Evolutionary conservation across 2,888 invertebrate genomes (phyloP).

Genomic region (Urechis unicinctus): DNA sequence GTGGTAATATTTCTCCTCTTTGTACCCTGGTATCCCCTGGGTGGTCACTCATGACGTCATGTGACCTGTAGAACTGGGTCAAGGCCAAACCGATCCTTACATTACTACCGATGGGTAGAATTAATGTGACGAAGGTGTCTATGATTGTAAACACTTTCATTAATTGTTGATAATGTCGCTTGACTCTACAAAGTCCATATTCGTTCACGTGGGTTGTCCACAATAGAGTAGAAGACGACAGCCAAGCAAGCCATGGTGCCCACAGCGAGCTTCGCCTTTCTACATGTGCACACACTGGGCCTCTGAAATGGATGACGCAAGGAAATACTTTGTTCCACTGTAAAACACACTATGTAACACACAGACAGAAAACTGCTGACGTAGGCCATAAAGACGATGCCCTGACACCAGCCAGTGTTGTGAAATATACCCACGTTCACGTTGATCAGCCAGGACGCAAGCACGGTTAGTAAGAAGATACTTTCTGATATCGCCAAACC

Average conservation of each 20-base stretch:
- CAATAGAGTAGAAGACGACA: not conserved
- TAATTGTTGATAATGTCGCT: constrained; percentile 1
- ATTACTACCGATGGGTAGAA: constrained; percentile 14
- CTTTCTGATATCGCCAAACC: not conserved
- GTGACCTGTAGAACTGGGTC: constrained; percentile 9
- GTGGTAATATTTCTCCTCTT: not conserved
- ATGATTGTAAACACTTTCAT: constrained; percentile 7
- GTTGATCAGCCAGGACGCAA: not conserved
- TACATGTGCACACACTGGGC: not conserved
- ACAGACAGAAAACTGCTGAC: not conserved
- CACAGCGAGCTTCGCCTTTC: not conserved
- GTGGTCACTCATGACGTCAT: not conserved
- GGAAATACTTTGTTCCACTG: not conserved
- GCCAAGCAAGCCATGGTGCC: not conserved
- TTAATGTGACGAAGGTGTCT: constrained; percentile 14
- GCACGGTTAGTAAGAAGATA: not conserved
- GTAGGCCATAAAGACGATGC: not conserved
- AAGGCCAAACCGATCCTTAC: constrained; percentile 14
- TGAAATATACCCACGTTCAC: not conserved
- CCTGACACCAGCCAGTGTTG: not conserved
- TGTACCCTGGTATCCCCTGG: not conserved
- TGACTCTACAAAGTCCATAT: constrained; percentile 1
- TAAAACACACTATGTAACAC: not conserved
- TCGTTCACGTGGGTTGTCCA: not conserved
- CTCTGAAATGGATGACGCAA: not conserved